phyloP scores from a whole-genome alignment of 2,888 invertebrate species.

The Ethmia dodecea region DNA sequence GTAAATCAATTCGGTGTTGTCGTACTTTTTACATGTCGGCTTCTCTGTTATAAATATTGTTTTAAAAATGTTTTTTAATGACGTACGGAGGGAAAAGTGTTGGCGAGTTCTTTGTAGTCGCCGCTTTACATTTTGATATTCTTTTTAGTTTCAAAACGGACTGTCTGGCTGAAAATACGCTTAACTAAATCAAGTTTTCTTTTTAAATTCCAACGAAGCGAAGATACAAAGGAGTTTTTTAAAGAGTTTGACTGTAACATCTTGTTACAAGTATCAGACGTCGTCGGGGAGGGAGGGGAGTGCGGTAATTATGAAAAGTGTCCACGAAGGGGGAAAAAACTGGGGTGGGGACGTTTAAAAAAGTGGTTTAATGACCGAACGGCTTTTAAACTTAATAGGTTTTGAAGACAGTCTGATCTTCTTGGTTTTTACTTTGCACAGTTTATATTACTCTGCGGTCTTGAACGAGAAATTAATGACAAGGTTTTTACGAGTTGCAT shows the following conservation, averaged over 20 bases:
- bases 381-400: slow-evolving; percentile 73
- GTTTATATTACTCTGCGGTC: no score
- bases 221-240: slow-evolving; percentile 42
- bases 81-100: slow-evolving; percentile 38
- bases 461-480: no score
- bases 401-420: slow-evolving; percentile 59
- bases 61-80: slow-evolving; percentile 56
- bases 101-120: slow-evolving; percentile 26
- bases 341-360: slow-evolving; percentile 60
- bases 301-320: slow-evolving; percentile 75
- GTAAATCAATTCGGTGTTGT: slow-evolving; percentile 60
- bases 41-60: slow-evolving; percentile 47
- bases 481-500: no score
- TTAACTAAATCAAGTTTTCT: slow-evolving; percentile 11
- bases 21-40: slow-evolving; percentile 43
- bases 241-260: slow-evolving; percentile 50
- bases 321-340: slow-evolving; percentile 59
- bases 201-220: slow-evolving; percentile 14
- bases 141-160: slow-evolving; percentile 18
- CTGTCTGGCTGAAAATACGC: slow-evolving; percentile 19
- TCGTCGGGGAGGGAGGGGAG: slow-evolving; percentile 32
- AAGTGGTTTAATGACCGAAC: slow-evolving; percentile 66
- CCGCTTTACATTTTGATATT: slow-evolving; percentile 18
- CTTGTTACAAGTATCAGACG: slow-evolving; percentile 66
- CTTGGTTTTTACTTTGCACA: no score